phyloP scores from a whole-genome alignment of 2,113 vertebrate species.

The Heterochromis multidens region DNA sequence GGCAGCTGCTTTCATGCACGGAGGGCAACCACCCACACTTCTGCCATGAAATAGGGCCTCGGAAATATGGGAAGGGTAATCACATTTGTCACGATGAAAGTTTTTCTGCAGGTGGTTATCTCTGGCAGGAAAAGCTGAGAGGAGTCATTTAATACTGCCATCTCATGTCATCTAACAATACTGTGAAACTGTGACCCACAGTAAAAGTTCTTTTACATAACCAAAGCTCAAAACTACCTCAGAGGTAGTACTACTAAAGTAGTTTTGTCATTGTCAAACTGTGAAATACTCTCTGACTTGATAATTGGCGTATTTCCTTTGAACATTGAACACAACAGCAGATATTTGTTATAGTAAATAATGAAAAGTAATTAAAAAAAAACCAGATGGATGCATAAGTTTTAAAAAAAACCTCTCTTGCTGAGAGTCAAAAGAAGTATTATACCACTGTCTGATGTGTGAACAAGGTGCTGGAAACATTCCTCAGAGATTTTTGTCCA shows the following conservation, averaged over 20 bases:
- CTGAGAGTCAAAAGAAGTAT: neutral
- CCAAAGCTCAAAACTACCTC: neutral
- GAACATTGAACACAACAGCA: neutral
- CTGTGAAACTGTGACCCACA: neutral
- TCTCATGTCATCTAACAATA: neutral
- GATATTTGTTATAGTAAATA: neutral
- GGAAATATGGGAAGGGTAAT: neutral
- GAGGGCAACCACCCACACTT: neutral
- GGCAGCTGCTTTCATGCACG: neutral
- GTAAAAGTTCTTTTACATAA: neutral
- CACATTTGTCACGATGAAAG: neutral
- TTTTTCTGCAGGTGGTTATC: slow-evolving; percentile 4
- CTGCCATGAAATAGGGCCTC: neutral
- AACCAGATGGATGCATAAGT: rapidly evolving
- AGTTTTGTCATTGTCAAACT: neutral
- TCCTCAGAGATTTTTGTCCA: neutral
- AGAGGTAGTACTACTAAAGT: no score
- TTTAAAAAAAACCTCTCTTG: rapidly evolving
- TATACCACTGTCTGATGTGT: neutral
- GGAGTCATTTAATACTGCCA: neutral
- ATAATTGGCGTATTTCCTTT: neutral
- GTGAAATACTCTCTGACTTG: neutral
- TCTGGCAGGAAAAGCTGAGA: neutral
- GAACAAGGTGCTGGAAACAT: neutral
- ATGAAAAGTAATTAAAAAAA: neutral